Evolutionary conservation across 2,797 vertebrate species (phyloP).

Genomic region (Tapera naevia): DNA sequence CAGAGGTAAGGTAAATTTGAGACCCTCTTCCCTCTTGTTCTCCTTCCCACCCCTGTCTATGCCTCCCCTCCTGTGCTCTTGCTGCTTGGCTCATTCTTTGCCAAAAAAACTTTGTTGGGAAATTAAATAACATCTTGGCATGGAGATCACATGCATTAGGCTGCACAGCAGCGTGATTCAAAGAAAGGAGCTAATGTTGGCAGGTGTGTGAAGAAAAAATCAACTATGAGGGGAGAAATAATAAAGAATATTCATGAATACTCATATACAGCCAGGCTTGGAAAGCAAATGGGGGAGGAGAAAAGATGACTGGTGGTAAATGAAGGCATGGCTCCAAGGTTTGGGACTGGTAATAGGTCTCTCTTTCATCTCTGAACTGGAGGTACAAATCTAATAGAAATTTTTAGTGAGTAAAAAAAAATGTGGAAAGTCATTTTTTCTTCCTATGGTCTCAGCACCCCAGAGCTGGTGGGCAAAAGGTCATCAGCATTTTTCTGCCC

Average conservation of each 20-base stretch:
- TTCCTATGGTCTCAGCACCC: background rate
- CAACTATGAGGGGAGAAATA: conserved; percentile 62
- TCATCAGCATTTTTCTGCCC: background rate
- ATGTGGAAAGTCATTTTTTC: background rate
- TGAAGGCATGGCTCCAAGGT: conserved; percentile 8
- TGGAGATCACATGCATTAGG: conserved; percentile 53
- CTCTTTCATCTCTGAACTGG: background rate
- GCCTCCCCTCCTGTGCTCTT: background rate
- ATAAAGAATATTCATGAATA: conserved; percentile 42
- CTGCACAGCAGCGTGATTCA: conserved; percentile 47
- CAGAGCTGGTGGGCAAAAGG: background rate
- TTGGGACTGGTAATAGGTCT: background rate
- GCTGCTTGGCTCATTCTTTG: background rate
- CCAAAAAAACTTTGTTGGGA: conserved; percentile 34
- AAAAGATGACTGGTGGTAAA: conserved; percentile 47
- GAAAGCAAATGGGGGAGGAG: background rate
- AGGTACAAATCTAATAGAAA: background rate
- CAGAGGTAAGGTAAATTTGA: background rate
- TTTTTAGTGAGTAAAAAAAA: background rate
- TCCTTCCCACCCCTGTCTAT: background rate
- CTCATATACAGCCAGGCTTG: background rate
- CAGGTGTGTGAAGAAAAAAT: conserved; percentile 68
- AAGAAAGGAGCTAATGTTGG: conserved; percentile 62
- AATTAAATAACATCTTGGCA: conserved; percentile 35
- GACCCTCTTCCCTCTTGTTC: background rate